A percentile compares a stretch with the other conserved stretches of the same genome.
phyloP scores from a whole-genome alignment of 2,113 vertebrate species.

The Rhadina sibilatrix region DNA sequence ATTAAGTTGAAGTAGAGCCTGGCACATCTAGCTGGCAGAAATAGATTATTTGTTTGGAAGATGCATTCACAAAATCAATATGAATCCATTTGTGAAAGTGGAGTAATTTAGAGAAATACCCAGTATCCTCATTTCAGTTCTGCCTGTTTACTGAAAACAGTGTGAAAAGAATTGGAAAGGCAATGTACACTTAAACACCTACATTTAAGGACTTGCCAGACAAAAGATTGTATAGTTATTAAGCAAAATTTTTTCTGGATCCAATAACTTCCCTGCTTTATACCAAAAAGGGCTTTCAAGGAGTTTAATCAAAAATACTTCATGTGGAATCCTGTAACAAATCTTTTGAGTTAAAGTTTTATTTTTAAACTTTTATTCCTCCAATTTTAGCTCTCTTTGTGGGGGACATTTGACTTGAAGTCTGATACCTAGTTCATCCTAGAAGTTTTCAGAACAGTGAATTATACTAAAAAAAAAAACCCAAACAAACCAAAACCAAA shows the following conservation, averaged over 20 bases:
- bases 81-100: conserved; percentile 75
- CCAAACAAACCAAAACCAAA: background rate
- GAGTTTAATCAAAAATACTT: background rate
- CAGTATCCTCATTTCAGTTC: conserved; percentile 46
- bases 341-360: background rate
- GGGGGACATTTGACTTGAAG: background rate
- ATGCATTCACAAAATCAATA: conserved; percentile 81
- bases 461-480: background rate
- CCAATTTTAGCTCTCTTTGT: background rate
- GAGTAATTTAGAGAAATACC: conserved; percentile 73
- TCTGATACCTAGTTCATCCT: background rate
- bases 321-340: background rate
- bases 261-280: background rate
- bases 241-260: background rate
- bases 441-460: background rate
- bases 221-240: conserved; percentile 33
- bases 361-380: background rate
- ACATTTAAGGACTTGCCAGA: conserved; percentile 12
- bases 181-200: conserved; percentile 5
- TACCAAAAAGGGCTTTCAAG: background rate
- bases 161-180: conserved; percentile 45
- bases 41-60: conserved; percentile 72
- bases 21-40: conserved; percentile 72
- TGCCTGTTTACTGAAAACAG: conserved; percentile 62
- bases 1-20: conserved; percentile 76